These are phyloP conservation scores for Petrocephalus microphthalmus DNA, from an alignment of 2,113 vertebrate species.

Conservation along the genomic window DNA sequence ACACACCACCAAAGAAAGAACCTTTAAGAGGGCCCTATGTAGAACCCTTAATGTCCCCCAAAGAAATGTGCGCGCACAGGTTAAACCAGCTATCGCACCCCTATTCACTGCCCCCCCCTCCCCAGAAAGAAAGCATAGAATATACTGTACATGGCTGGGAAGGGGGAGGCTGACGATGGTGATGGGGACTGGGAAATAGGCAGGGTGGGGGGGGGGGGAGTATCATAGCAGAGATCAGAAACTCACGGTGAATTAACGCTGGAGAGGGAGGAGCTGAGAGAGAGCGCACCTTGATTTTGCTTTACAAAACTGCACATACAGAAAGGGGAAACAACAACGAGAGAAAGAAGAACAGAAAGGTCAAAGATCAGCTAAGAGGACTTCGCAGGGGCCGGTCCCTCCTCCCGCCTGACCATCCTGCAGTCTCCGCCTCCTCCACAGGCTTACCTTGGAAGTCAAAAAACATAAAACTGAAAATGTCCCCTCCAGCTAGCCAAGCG, in stretches of 20 bases:
- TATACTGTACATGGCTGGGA: neutral
- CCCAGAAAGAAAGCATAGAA: neutral
- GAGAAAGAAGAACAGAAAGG: conserved; percentile 51
- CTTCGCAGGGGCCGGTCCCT: neutral
- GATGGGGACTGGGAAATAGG: neutral
- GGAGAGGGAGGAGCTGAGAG: conserved; percentile 98
- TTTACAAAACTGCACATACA: conserved; percentile 99
- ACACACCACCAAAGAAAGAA: neutral
- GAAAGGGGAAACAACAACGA: conserved; percentile 72
- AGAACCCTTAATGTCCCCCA: neutral
- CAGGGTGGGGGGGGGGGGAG: conserved; percentile 6
- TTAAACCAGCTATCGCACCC: neutral
- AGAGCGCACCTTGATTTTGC: conserved; percentile 93
- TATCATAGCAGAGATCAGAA: conserved; percentile 58
- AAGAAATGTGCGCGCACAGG: neutral
- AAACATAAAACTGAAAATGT: neutral
- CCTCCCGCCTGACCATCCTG: conserved; percentile 28
- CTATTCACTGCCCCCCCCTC: neutral
- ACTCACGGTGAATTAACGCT: conserved; percentile 93
- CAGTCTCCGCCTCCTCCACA: conserved; percentile 31
- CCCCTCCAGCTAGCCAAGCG: neutral
- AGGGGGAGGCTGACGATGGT: neutral
- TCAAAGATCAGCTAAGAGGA: conserved; percentile 35
- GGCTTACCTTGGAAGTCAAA: conserved; percentile 4
- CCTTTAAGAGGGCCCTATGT: too few species aligned